A percentile compares a stretch with the other conserved stretches of the same genome.
These are phyloP conservation scores for Galbula dea DNA, from an alignment of 2,113 vertebrate species.

Conservation along the genomic window DNA sequence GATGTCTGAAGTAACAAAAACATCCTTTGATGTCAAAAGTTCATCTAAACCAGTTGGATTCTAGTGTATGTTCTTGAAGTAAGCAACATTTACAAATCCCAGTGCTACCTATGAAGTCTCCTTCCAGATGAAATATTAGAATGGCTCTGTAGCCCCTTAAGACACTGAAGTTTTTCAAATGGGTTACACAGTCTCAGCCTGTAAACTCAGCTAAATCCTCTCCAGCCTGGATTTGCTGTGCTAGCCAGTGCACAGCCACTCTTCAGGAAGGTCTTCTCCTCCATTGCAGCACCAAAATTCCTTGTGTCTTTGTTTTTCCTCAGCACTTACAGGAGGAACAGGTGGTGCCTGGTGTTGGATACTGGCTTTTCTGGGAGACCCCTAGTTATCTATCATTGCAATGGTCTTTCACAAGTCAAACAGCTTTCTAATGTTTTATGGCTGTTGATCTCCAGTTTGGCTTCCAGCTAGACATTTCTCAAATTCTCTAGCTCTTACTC, in stretches of 20 bases:
- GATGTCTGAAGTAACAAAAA: not conserved
- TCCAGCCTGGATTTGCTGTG: not conserved
- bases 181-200: not conserved
- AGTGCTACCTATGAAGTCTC: not conserved
- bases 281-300: slow-evolving; percentile 12
- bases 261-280: not conserved
- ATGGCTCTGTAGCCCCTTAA: not conserved
- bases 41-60: not conserved
- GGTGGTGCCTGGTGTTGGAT: slow-evolving; percentile 52
- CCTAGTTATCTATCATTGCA: slow-evolving; percentile 22
- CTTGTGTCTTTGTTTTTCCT: not conserved
- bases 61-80: not conserved
- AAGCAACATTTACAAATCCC: not conserved
- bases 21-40: not conserved
- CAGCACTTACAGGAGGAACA: slow-evolving; percentile 4
- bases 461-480: slow-evolving; percentile 46
- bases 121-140: not conserved
- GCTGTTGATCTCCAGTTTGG: slow-evolving; percentile 39
- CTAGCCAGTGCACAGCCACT: not conserved
- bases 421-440: slow-evolving; percentile 38
- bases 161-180: not conserved
- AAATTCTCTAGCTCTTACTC: slow-evolving; percentile 50
- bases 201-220: not conserved
- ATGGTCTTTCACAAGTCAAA: slow-evolving; percentile 25
- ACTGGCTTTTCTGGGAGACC: not conserved